A percentile compares a stretch with the other conserved stretches of the same genome.
These are phyloP conservation scores for Lasioglossum albipes DNA, from an alignment of 1,140 invertebrate genomes.

Conservation along the genomic window DNA sequence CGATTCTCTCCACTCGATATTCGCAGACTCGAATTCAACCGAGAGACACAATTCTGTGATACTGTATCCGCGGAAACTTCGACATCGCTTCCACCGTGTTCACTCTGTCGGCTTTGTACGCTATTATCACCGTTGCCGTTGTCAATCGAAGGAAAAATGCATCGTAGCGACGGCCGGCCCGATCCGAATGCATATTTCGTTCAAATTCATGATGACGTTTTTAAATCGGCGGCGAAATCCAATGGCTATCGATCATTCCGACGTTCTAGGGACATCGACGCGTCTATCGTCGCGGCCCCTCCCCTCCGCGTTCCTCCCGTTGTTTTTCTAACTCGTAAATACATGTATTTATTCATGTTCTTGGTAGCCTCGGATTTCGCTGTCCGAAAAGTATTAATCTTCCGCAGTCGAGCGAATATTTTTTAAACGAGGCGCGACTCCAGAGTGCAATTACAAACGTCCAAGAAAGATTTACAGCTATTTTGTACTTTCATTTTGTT, in stretches of 20 bases:
- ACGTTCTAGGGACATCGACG: too few relatives aligned
- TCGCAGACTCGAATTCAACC: neutral
- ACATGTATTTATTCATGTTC: too few relatives aligned
- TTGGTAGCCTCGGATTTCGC: too few relatives aligned
- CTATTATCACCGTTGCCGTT: constrained; percentile 5
- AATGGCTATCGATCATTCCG: neutral
- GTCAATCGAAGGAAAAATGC: neutral
- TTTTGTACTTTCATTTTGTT: too few relatives aligned
- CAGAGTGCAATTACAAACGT: too few relatives aligned
- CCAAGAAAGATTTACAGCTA: too few relatives aligned
- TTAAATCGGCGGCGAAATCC: neutral
- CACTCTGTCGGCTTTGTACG: neutral
- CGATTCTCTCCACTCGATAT: neutral
- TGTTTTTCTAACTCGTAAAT: too few relatives aligned
- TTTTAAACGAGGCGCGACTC: too few relatives aligned
- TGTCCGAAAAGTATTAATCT: too few relatives aligned
- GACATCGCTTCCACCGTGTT: neutral
- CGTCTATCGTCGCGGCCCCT: neutral
- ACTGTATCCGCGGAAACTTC: neutral
- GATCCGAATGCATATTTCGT: constrained; percentile 1
- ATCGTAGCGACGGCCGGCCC: neutral
- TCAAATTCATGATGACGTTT: constrained; percentile 1
- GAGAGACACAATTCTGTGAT: constrained; percentile 3
- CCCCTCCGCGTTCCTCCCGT: too few relatives aligned
- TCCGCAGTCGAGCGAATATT: too few relatives aligned